Percentiles rank a stretch among this genome's conserved stretches.
phyloP scores from a whole-genome alignment of 2,797 vertebrate genomes.

The Heteromormyrus szaboi region DNA sequence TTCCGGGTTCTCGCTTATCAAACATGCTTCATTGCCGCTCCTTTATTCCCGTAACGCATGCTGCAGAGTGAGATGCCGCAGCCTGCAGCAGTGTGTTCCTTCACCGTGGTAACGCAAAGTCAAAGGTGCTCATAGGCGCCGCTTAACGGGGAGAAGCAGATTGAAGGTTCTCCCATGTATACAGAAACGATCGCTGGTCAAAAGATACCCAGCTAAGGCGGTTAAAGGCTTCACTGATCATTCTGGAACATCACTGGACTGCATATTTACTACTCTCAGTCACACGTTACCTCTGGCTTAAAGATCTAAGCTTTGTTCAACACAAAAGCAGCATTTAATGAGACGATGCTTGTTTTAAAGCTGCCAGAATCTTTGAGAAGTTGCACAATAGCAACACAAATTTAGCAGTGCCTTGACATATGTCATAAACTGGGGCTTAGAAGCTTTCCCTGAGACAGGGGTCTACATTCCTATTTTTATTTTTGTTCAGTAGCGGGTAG shows the following conservation, averaged over 20 bases:
- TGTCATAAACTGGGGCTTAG: not conserved
- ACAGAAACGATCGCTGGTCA: not conserved
- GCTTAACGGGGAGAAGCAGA: not conserved
- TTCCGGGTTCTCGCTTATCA: not conserved
- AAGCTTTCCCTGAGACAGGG: not conserved
- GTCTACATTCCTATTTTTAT: not conserved
- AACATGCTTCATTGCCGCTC: not conserved
- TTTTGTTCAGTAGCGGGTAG: not conserved
- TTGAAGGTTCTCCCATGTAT: not conserved
- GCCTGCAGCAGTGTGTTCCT: not conserved
- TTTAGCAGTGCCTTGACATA: not conserved
- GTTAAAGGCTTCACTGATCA: not conserved
- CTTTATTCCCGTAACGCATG: not conserved
- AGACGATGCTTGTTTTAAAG: not conserved
- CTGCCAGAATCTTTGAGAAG: not conserved
- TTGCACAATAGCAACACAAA: not conserved
- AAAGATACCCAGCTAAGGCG: not conserved
- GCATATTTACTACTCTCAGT: not conserved
- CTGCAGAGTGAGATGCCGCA: not conserved
- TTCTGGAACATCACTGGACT: not conserved
- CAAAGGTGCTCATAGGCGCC: not conserved
- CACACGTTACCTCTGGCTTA: not conserved
- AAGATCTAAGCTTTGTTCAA: not conserved
- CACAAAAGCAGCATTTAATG: not conserved
- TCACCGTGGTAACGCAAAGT: not conserved